Percentiles rank a stretch among this genome's conserved stretches.
Conservation (phyloP, 2,888 invertebrate species). For the Pantelozetes paolii region DNA sequence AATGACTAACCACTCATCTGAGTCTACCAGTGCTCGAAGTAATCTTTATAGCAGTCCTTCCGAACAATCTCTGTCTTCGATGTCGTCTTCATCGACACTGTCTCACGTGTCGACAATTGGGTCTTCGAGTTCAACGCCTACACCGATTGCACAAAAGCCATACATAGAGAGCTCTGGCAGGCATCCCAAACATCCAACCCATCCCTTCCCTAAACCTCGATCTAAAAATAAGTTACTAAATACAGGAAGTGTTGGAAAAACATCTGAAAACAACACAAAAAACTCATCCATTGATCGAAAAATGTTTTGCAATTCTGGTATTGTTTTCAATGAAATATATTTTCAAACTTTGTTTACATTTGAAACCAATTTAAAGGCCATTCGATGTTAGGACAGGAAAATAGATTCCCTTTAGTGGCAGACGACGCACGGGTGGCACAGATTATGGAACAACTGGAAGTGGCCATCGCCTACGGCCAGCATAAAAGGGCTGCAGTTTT, state of each 20-base stretch:
- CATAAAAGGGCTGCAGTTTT: conserved; percentile 69
- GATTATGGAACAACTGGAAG: conserved; percentile 60
- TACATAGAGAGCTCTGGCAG: neutral
- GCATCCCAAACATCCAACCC: neutral
- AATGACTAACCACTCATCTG: neutral
- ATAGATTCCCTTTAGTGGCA: neutral
- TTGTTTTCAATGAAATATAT: neutral
- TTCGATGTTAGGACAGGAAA: neutral
- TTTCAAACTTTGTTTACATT: neutral
- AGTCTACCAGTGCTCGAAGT: neutral
- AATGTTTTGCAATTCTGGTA: neutral
- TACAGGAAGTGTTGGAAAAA: neutral
- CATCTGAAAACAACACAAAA: neutral
- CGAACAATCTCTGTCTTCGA: conserved; percentile 40
- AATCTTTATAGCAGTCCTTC: conserved; percentile 31
- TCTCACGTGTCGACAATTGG: conserved; percentile 33
- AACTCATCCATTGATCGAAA: neutral
- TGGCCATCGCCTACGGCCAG: conserved; percentile 71
- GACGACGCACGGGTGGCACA: neutral
- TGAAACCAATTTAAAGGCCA: conserved; percentile 1
- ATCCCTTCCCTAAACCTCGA: neutral
- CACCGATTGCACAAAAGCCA: neutral
- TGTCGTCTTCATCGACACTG: conserved; percentile 38
- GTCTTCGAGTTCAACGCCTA: conserved; percentile 29
- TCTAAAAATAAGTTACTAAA: neutral